phyloP scores from a whole-genome alignment of 1,140 invertebrate species.

The Camponotus pennsylvanicus region DNA sequence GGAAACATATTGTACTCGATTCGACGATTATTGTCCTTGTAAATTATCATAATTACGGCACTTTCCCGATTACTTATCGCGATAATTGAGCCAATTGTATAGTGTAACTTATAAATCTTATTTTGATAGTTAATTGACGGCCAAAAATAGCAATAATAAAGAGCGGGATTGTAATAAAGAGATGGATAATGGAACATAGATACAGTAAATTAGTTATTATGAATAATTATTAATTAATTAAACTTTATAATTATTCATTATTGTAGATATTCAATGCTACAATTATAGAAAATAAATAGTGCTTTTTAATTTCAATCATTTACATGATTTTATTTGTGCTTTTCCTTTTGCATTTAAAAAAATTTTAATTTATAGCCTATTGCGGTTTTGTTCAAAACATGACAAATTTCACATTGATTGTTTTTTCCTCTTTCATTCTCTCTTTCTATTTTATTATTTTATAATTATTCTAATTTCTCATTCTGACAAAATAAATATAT shows the following conservation, averaged over 20 bases:
- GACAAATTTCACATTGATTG: no score
- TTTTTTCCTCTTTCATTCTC: not conserved
- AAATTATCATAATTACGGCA: constrained; percentile 47
- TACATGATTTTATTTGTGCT: not conserved
- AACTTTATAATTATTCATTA: not conserved
- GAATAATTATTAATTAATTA: not conserved
- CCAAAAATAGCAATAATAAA: not conserved
- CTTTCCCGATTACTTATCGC: constrained; percentile 24
- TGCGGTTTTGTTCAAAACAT: not conserved
- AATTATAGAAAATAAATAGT: not conserved
- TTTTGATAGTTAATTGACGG: constrained; percentile 5
- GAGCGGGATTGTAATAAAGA: not conserved
- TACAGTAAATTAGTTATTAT: not conserved
- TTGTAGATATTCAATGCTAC: not conserved
- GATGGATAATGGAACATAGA: not conserved
- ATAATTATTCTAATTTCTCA: not conserved
- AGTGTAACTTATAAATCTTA: constrained; percentile 20
- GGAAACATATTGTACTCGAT: constrained; percentile 38
- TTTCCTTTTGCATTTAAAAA: not conserved
- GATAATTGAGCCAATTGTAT: constrained; percentile 9
- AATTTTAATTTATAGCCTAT: not conserved
- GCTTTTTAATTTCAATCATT: not conserved
- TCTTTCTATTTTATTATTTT: not conserved
- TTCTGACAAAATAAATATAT: not conserved
- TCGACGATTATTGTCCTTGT: constrained; percentile 41